Evolutionary conservation across 2,113 vertebrate species (phyloP).

Genomic region (Microcebus jonahi): DNA sequence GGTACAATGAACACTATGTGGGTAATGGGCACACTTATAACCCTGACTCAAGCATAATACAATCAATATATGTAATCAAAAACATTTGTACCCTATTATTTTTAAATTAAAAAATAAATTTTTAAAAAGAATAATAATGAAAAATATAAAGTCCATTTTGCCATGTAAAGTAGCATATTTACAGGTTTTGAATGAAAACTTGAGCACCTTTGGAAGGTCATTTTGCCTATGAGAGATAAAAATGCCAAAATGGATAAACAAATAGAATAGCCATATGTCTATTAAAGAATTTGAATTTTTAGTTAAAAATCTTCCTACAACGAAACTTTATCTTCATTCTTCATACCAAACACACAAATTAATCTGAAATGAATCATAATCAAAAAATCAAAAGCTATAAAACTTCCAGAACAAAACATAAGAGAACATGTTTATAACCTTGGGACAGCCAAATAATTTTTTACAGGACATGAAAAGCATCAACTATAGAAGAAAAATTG

Average conservation of each 20-base stretch:
- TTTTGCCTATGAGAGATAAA: neutral
- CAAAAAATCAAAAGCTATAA: neutral
- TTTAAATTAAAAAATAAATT: no score
- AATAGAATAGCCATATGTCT: neutral
- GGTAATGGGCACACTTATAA: no score
- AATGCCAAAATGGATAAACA: conserved; percentile 29
- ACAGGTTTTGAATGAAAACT: neutral
- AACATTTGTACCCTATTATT: no score
- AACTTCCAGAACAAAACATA: neutral
- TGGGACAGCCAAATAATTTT: neutral
- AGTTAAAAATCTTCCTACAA: neutral
- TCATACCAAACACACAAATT: neutral
- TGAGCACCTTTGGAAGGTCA: neutral
- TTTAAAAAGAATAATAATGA: no score
- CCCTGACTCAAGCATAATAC: no score
- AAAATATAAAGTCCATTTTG: neutral
- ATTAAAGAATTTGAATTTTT: conserved; percentile 3
- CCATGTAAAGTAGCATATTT: neutral
- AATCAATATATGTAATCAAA: no score
- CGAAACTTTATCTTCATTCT: neutral
- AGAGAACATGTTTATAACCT: neutral
- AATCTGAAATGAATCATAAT: neutral
- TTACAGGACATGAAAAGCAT: neutral
- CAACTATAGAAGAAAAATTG: neutral
- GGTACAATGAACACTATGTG: no score